Conservation (phyloP, 2,113 vertebrate species). For the Tapirus terrestris region DNA sequence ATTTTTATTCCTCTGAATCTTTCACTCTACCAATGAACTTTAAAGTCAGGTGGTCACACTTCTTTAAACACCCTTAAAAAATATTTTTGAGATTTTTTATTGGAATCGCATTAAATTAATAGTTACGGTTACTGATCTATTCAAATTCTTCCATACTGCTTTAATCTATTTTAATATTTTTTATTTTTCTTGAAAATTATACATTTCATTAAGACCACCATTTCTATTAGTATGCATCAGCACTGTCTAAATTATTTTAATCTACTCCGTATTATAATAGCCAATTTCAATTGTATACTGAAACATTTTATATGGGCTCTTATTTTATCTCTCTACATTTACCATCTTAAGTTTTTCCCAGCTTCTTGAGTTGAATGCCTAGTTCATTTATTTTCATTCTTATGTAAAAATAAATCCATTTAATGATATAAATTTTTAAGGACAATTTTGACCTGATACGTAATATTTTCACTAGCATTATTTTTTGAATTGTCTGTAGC, state of each 20-base stretch:
- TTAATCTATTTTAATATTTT: constrained; percentile 9
- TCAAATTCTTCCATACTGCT: background rate
- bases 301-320: background rate
- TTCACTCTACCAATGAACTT: background rate
- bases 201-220: background rate
- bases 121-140: background rate
- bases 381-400: background rate
- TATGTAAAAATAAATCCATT: background rate
- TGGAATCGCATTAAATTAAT: background rate
- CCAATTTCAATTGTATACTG: background rate
- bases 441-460: background rate
- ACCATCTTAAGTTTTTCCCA: background rate
- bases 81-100: background rate
- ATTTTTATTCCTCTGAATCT: background rate
- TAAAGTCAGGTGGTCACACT: background rate
- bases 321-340: background rate
- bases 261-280: background rate
- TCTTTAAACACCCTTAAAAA: background rate
- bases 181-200: background rate
- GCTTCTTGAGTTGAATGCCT: background rate
- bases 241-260: background rate
- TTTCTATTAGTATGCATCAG: background rate
- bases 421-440: background rate
- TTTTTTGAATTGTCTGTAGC: background rate
- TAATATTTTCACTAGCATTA: background rate